Conservation (phyloP, 1,140 invertebrate species). For the Zophobas morio region DNA sequence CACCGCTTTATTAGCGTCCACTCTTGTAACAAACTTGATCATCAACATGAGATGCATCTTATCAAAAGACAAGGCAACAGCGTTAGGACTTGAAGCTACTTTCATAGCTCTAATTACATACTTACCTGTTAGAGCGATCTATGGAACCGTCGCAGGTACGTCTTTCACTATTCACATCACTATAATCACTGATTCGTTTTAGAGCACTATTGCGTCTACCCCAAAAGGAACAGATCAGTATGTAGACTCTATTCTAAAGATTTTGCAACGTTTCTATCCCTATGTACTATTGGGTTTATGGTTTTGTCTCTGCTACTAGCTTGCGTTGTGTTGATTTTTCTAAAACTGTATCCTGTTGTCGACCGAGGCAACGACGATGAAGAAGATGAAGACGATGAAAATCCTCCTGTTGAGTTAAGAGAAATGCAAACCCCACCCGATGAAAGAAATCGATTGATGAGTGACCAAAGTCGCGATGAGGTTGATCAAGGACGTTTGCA, state of each 20-base stretch:
- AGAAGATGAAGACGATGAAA: constrained; percentile 17
- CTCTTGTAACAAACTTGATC: constrained; percentile 72
- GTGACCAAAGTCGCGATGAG: constrained; percentile 48
- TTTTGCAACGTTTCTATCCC: constrained; percentile 56
- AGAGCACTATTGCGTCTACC: constrained; percentile 53
- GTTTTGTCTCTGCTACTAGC: constrained; percentile 51
- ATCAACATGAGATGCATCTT: constrained; percentile 72
- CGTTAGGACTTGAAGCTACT: constrained; percentile 73
- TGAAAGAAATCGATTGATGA: constrained; percentile 51
- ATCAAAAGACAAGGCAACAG: constrained; percentile 73
- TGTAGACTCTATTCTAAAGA: constrained; percentile 59
- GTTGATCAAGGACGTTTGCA: constrained; percentile 45
- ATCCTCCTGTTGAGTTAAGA: constrained; percentile 39
- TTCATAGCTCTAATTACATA: constrained; percentile 71
- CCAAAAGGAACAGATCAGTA: constrained; percentile 19
- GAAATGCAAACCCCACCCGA: constrained; percentile 18
- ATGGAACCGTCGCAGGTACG: constrained; percentile 70
- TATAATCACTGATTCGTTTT: constrained; percentile 40
- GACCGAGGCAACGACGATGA: background rate
- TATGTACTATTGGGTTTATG: constrained; percentile 57
- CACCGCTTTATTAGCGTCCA: constrained; percentile 67
- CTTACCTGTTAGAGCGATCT: constrained; percentile 72
- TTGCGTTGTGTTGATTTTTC: constrained; percentile 44
- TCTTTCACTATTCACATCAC: constrained; percentile 31
- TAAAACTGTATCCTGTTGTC: constrained; percentile 1